Percentiles rank a stretch among this genome's conserved stretches.
Evolutionary conservation across 35 echinoderm and acorn worm genomes (phyloP).

Genomic region (Diadema setosum): DNA sequence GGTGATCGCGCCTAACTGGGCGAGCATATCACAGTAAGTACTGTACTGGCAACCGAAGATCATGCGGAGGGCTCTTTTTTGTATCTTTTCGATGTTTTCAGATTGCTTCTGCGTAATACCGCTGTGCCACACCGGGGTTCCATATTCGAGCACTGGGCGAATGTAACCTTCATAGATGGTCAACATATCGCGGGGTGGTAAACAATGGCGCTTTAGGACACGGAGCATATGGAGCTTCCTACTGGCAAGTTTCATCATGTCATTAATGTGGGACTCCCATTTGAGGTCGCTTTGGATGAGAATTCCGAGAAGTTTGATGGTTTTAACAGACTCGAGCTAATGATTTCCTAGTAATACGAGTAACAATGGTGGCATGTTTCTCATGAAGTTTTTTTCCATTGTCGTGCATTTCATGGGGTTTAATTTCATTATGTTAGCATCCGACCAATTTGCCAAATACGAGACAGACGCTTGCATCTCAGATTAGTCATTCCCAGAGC

Average conservation of each 20-base stretch:
- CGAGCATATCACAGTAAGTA: no score
- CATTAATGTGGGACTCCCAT: not conserved
- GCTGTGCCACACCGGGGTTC: no score
- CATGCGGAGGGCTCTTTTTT: no score
- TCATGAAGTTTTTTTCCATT: conserved; percentile 30
- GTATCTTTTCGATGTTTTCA: no score
- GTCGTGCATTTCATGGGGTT: conserved; percentile 3
- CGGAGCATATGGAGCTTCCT: not conserved
- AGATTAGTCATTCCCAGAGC: not conserved
- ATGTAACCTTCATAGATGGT: not conserved
- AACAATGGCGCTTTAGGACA: not conserved
- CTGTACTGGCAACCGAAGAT: no score
- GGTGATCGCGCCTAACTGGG: no score
- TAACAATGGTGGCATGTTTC: no score
- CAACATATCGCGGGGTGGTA: not conserved
- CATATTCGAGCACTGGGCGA: no score
- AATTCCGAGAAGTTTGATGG: not conserved
- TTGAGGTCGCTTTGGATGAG: not conserved
- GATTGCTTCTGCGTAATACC: no score
- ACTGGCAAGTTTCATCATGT: not conserved
- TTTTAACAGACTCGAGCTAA: not conserved
- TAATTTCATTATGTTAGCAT: conserved; percentile 24
- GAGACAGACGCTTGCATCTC: not conserved
- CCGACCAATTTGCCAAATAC: no score
- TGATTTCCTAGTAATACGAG: not conserved